Evolutionary conservation across 2,888 invertebrate species (phyloP), one percentile per base, ranked within the genome.

Genomic region (Chymomyza procnemis): DNA sequence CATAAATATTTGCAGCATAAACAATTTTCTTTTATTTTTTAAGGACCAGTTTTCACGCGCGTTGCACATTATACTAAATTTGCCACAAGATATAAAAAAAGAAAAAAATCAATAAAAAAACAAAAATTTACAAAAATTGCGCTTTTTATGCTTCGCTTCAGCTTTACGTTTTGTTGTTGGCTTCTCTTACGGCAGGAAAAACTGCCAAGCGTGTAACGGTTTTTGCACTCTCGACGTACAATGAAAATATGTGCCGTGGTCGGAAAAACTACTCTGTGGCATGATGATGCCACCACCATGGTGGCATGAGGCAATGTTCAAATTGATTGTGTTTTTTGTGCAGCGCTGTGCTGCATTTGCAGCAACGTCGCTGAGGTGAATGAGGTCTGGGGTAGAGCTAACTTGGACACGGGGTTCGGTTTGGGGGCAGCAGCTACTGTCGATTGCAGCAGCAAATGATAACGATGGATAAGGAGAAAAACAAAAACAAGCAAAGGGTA

Each of bases 31-130:
- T 34, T 66, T 66, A 47, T 56, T 61, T 61, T 57, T 74, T 61
- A 41, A 81, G 87, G 82, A 84, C 73, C 82, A 86, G 79, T 86
- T 81, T 86, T 81, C 76, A 86, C 87, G 79, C 87, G 85, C 79
- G 71, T 66, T 86, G 87, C 80, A 81, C 80, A 86, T 78, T 78
- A 75, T 80, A 79, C 74, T 73, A 73, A 72, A 47, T 5, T 6
- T 26, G 26, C 26, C 26, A 26, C 26, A 26, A 26, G 8, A 26
- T 12, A 1, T 12, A 2, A 34, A 34, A 5, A 34, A 5, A 5
- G 3, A 34, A 34, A 34, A 9, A 34, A 34, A n/a, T n/a, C n/a
- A n/a, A n/a, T n/a, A 34, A 34, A 9, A 4, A 12, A 41, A 41
- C 5, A 41, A 12, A 41, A 41, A 41, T 12, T 41, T 12, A 12